Evolutionary conservation across 2,113 vertebrate genomes (phyloP), one percentile per base, ranked within the genome.

Genomic region (Ptychochromis oligacanthus): DNA sequence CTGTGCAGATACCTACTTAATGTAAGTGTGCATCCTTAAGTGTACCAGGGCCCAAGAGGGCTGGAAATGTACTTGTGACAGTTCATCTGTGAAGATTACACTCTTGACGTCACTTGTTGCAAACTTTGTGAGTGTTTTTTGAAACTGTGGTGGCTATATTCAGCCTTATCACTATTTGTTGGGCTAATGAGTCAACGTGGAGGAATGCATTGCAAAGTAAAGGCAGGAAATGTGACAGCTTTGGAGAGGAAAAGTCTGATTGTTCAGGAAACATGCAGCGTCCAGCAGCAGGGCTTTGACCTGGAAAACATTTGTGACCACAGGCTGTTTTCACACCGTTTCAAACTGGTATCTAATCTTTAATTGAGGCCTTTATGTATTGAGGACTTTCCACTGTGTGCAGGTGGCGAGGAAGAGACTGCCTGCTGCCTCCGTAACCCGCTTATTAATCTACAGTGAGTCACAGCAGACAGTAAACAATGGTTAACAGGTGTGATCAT

Each of bases 141-240:
- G 17, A 65, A 87, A 82, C 2, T 77, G 13, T 20, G 14, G 15
- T 74, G 54, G 36, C 70, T 61, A 20, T 55, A 61, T 88, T 75
- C 40, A 74, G 58, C 59, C 70, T 85, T 89, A 91, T 93, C 81
- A 22, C 26, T 77, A n/a, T n/a, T 80, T 58, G 55, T 90, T 67
- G 40, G 26, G 22, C 20, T 34, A 62, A 54, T 89, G 90, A 93
- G 79, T 93, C 91, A 91, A 85, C 79, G 81, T 91, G 91, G 82
- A 92, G 85, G 93, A 94, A 93, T 93, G 90, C 18, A 43, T 34
- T 18, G 36, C 58, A 24, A 57, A 75, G 86, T 65, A 81, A 83
- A 85, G 80, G 62, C 93, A 93, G 94, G 94, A 95, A 94, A 93
- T 87, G 87, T 83, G 80, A 85, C 74, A 81, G 84, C 89, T 88